Evolutionary conservation across 23 tunicate species (phyloP).

Genomic region (Corella eumyota): DNA sequence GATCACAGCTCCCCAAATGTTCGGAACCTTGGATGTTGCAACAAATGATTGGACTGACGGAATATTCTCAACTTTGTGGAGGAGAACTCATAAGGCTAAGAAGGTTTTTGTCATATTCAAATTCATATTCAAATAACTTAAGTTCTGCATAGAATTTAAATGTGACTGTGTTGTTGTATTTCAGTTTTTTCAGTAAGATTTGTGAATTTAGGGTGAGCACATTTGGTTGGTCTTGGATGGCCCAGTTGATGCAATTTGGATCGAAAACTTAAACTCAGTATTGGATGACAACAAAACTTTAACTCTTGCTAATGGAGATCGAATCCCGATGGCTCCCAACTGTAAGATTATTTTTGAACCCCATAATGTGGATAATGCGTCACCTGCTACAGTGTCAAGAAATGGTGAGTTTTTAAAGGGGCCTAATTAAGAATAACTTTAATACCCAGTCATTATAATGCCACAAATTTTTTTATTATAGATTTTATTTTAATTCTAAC

Average conservation of each 20-base stretch:
- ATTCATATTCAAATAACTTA: too few relatives aligned
- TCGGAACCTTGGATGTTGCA: constrained; percentile 98
- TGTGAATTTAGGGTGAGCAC: constrained; percentile 96
- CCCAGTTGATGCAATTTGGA: constrained; percentile 99
- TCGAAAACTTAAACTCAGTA: constrained; percentile 97
- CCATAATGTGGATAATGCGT: constrained; percentile 98
- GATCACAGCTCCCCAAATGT: constrained; percentile 99
- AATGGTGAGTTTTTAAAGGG: constrained; percentile 50
- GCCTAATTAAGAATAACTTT: not conserved
- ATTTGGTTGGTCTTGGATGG: constrained; percentile 98
- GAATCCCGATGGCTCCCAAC: constrained; percentile 99
- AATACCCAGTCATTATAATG: too few relatives aligned
- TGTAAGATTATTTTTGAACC: constrained; percentile 96
- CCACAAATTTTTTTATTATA: too few relatives aligned
- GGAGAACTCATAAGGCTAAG: constrained; percentile 96
- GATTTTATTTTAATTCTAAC: not conserved
- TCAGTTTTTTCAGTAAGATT: too few relatives aligned
- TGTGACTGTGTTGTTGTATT: too few relatives aligned
- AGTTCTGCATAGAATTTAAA: too few relatives aligned
- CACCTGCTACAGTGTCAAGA: constrained; percentile 99
- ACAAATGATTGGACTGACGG: constrained; percentile 99
- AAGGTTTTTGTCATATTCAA: constrained; percentile 36
- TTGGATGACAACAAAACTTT: constrained; percentile 98
- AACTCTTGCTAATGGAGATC: constrained; percentile 98
- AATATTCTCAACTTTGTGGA: constrained; percentile 97